Percentiles rank a stretch among this genome's conserved stretches.
phyloP scores from a whole-genome alignment of 2,113 vertebrate genomes.

The Lichenostomus cassidix region DNA sequence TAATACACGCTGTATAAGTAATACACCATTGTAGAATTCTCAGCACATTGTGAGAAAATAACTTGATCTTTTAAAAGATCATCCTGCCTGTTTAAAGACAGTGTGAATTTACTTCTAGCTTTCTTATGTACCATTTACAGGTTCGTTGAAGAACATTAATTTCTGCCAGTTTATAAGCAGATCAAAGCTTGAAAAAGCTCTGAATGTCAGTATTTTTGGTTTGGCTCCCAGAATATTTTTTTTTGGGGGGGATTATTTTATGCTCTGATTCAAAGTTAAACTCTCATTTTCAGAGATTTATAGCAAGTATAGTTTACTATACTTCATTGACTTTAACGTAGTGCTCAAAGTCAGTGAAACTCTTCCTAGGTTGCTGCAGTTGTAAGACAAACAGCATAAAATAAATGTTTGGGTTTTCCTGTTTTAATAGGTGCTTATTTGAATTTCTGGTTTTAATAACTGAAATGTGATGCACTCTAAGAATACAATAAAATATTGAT shows the following conservation, averaged over 20 bases:
- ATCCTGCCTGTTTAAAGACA: neutral
- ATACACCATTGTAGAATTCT: neutral
- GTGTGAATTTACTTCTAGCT: neutral
- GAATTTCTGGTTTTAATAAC: neutral
- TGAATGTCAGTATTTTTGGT: neutral
- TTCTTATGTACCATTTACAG: neutral
- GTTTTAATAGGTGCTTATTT: neutral
- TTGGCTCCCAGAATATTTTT: neutral
- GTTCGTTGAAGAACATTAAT: neutral
- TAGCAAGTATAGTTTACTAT: neutral
- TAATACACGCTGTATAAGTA: neutral
- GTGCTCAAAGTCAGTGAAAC: neutral
- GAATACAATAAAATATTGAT: neutral
- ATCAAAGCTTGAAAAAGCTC: neutral
- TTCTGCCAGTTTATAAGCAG: neutral
- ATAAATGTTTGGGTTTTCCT: neutral
- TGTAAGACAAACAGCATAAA: neutral
- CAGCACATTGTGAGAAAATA: neutral
- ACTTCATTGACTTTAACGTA: neutral
- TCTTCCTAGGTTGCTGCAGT: neutral
- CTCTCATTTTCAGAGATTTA: neutral
- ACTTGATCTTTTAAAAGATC: neutral
- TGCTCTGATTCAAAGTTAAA: neutral
- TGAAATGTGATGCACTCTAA: neutral
- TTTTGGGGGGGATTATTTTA: neutral